Percentiles rank a stretch among this genome's conserved stretches.
Evolutionary conservation across 2,113 vertebrate species (phyloP).

Genomic region (Otolemur garnettii): DNA sequence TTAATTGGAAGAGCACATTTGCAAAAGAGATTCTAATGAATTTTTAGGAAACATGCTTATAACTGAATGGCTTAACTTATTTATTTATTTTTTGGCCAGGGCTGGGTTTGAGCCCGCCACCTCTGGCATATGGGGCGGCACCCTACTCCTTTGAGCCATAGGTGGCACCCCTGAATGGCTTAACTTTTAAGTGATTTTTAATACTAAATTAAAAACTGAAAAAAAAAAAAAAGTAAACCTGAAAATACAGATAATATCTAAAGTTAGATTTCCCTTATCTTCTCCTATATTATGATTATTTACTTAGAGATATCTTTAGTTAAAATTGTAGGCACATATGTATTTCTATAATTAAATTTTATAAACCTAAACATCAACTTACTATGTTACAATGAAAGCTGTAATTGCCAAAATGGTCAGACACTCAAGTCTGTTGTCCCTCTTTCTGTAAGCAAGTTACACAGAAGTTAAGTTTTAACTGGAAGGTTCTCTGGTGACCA

Average conservation of each 20-base stretch:
- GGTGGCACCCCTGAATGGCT: not conserved
- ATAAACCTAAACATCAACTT: constrained; percentile 34
- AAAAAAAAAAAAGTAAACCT: not conserved
- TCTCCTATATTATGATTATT: not conserved
- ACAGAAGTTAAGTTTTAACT: not conserved
- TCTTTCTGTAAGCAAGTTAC: not conserved
- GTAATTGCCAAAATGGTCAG: not conserved
- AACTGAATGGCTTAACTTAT: constrained; percentile 29
- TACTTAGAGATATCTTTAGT: not conserved
- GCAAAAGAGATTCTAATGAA: constrained; percentile 21
- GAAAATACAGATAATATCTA: not conserved
- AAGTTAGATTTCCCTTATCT: not conserved
- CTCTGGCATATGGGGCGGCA: too few species aligned
- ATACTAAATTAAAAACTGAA: constrained; percentile 1
- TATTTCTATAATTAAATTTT: constrained; percentile 9
- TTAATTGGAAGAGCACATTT: constrained; percentile 57
- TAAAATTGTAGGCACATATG: not conserved
- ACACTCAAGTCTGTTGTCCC: not conserved
- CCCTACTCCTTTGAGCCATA: too few species aligned
- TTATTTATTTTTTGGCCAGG: too few species aligned
- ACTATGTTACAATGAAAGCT: not conserved
- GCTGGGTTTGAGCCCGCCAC: too few species aligned
- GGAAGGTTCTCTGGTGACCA: not conserved
- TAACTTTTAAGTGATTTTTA: constrained; percentile 44
- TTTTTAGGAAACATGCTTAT: constrained; percentile 17